Percentiles rank a stretch among this genome's conserved stretches.
Evolutionary conservation across 2,113 vertebrate genomes (phyloP).

Genomic region (Cervus canadensis): DNA sequence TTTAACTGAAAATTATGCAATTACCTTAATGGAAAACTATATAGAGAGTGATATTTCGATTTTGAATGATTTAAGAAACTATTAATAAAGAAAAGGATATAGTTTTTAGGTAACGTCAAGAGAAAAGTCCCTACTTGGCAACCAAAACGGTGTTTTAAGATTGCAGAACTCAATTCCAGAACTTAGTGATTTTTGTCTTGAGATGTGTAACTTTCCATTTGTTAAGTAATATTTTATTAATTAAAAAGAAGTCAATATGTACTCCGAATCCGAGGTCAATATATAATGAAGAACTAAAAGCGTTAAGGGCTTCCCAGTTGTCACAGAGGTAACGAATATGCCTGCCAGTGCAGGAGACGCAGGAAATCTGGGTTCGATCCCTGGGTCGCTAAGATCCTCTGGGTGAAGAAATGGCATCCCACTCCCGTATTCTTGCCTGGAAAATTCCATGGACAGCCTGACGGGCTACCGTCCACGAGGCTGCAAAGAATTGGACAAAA

Average conservation of each 20-base stretch:
- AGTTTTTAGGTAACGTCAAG: conserved; percentile 21
- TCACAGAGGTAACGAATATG: neutral
- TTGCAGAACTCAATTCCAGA: neutral
- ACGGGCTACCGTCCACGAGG: neutral
- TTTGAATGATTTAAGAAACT: conserved; percentile 16
- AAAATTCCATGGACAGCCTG: neutral
- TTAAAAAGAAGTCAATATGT: neutral
- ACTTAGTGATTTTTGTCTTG: neutral
- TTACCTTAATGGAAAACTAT: neutral
- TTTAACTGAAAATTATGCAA: neutral
- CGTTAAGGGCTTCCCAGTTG: neutral
- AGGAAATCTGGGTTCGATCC: neutral
- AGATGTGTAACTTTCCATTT: neutral
- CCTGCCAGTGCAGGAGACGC: neutral
- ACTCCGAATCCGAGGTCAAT: neutral
- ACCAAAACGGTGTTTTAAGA: neutral
- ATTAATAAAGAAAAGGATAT: neutral
- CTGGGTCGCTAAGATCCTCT: neutral
- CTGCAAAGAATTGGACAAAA: neutral
- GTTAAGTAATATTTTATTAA: neutral
- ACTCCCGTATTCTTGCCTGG: neutral
- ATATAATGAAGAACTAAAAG: neutral
- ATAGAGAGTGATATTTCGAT: neutral
- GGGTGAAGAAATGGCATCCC: neutral
- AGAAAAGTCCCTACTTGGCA: neutral